phyloP scores from a whole-genome alignment of 2,113 vertebrate genomes.

The Thomomys bottae region DNA sequence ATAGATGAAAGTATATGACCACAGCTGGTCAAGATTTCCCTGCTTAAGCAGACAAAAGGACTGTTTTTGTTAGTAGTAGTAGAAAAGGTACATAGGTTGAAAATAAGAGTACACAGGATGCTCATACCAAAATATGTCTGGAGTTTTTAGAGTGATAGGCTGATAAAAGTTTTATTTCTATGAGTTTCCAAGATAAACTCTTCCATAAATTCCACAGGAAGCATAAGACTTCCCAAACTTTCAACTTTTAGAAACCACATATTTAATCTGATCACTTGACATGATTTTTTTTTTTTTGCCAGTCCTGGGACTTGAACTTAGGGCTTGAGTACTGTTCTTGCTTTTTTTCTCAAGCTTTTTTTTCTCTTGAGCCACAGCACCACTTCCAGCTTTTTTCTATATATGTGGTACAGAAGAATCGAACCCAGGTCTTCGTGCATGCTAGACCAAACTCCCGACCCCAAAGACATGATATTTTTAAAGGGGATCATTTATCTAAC shows the following conservation, averaged over 20 bases:
- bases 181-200: slow-evolving; percentile 43
- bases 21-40: slow-evolving; percentile 48
- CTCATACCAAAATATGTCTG: neutral
- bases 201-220: slow-evolving; percentile 49
- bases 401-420: too few relatives aligned
- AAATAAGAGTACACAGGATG: neutral
- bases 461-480: slow-evolving; percentile 13
- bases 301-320: too few relatives aligned
- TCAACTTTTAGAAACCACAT: slow-evolving; percentile 48
- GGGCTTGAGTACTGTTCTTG: too few relatives aligned
- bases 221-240: slow-evolving; percentile 48
- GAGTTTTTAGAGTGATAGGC: slow-evolving; percentile 29
- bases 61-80: neutral
- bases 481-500: neutral
- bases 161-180: neutral
- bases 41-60: neutral
- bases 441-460: too few relatives aligned
- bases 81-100: neutral
- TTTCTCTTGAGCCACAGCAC: too few relatives aligned
- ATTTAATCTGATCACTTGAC: slow-evolving; percentile 44
- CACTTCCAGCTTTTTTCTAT: too few relatives aligned
- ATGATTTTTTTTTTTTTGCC: too few relatives aligned
- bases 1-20: neutral
- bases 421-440: too few relatives aligned
- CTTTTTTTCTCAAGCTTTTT: too few relatives aligned